Evolutionary conservation across 1,140 invertebrate species (phyloP).

Genomic region (Pogonomyrmex californicus): DNA sequence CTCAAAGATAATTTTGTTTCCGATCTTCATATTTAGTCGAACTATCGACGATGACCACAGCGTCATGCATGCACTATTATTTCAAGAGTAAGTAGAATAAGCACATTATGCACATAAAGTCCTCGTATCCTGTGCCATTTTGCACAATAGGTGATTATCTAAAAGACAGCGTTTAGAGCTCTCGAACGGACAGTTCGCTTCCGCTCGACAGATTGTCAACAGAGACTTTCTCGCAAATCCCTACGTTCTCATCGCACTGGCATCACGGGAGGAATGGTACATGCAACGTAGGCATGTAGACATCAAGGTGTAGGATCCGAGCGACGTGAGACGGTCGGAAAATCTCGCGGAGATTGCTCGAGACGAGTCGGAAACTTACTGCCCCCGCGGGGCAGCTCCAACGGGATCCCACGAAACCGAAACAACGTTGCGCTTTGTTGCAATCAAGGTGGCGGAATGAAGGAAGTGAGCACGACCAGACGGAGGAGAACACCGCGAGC

Average conservation of each 20-base stretch:
- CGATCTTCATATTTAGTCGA: constrained; percentile 7
- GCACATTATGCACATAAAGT: constrained; percentile 29
- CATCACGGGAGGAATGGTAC: constrained; percentile 9
- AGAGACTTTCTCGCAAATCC: constrained; percentile 49
- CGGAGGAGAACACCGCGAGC: constrained; percentile 17
- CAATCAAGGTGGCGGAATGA: constrained; percentile 56
- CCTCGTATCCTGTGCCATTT: constrained; percentile 23
- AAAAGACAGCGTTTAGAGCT: constrained; percentile 54
- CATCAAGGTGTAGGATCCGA: constrained; percentile 34
- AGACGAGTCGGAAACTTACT: constrained; percentile 37
- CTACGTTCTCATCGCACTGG: constrained; percentile 19
- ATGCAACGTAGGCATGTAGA: neutral
- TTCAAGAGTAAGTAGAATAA: constrained; percentile 19
- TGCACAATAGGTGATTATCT: constrained; percentile 58
- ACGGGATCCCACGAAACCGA: constrained; percentile 50
- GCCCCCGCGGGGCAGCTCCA: constrained; percentile 35
- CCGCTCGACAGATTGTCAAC: constrained; percentile 46
- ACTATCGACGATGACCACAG: neutral
- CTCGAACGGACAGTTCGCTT: constrained; percentile 29
- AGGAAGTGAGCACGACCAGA: constrained; percentile 26
- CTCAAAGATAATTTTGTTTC: neutral
- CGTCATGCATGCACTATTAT: constrained; percentile 11
- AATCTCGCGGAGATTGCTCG: constrained; percentile 32
- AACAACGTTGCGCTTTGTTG: constrained; percentile 53
- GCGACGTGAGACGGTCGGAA: constrained; percentile 40